phyloP scores from a whole-genome alignment of 2,797 vertebrate genomes.

The Dendrocincla fuliginosa region DNA sequence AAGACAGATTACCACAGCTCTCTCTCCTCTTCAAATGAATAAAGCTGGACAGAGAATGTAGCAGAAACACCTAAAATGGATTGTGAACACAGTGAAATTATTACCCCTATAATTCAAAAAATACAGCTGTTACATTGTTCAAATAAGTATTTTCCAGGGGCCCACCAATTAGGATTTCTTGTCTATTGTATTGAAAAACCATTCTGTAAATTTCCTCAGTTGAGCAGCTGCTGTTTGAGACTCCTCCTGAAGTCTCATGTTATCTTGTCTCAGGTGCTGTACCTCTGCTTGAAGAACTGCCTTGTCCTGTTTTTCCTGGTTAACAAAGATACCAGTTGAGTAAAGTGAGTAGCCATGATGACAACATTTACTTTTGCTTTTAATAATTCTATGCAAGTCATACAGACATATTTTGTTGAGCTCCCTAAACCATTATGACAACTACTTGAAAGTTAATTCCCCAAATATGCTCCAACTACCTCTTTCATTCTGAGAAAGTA shows the following conservation, averaged over 20 bases:
- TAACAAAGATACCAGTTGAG: slow-evolving; percentile 54
- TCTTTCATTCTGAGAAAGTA: not conserved
- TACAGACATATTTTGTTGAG: not conserved
- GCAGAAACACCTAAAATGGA: slow-evolving; percentile 67
- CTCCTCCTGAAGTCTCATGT: slow-evolving; percentile 95
- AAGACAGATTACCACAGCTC: not conserved
- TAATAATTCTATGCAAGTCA: not conserved
- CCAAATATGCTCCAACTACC: not conserved
- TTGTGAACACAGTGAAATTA: slow-evolving; percentile 71
- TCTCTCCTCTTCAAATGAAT: slow-evolving; percentile 48
- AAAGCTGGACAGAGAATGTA: slow-evolving; percentile 51
- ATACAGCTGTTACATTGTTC: slow-evolving; percentile 11
- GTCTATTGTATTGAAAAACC: slow-evolving; percentile 95
- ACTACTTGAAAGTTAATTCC: not conserved
- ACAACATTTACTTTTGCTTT: not conserved
- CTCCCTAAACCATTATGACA: not conserved
- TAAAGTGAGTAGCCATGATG: not conserved
- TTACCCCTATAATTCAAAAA: slow-evolving; percentile 63
- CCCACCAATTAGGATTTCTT: slow-evolving; percentile 83
- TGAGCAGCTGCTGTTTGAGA: slow-evolving; percentile 93
- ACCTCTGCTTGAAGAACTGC: slow-evolving; percentile 94
- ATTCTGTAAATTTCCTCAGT: slow-evolving; percentile 96
- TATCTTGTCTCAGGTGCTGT: slow-evolving; percentile 94
- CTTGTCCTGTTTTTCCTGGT: slow-evolving; percentile 96
- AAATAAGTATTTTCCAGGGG: not conserved